Evolutionary conservation across 2,113 vertebrate genomes (phyloP).

Genomic region (Apodemus speciosus): DNA sequence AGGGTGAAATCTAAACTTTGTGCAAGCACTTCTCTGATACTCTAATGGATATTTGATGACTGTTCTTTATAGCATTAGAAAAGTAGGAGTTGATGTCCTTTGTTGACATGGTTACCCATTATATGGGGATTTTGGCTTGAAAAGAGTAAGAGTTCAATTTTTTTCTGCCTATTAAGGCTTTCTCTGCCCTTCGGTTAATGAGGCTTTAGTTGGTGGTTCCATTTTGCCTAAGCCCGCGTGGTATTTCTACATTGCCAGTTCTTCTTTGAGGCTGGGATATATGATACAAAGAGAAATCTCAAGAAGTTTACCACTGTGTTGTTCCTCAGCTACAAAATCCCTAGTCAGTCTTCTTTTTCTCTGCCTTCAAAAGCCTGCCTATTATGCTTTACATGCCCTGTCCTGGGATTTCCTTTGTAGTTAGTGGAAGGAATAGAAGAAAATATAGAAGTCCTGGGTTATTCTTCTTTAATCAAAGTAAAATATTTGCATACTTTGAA

Average conservation of each 20-base stretch:
- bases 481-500: conserved; percentile 17
- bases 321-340: not conserved
- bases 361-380: not conserved
- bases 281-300: conserved; percentile 44
- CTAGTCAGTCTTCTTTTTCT: not conserved
- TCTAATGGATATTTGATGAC: not conserved
- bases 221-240: not conserved
- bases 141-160: not conserved
- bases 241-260: not conserved
- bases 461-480: conserved; percentile 44
- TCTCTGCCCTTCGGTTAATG: not conserved
- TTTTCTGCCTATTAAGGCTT: not conserved
- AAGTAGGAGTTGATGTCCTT: not conserved
- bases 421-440: not conserved
- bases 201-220: conserved; percentile 1
- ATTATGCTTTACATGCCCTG: not conserved
- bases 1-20: not conserved
- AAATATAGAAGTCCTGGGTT: not conserved
- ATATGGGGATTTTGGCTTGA: not conserved
- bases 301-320: not conserved
- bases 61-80: not conserved
- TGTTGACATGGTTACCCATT: not conserved
- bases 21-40: not conserved
- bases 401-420: not conserved
- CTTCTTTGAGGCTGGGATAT: not conserved